Conservation (phyloP, 2,113 vertebrate species). For the Tetrax tetrax region DNA sequence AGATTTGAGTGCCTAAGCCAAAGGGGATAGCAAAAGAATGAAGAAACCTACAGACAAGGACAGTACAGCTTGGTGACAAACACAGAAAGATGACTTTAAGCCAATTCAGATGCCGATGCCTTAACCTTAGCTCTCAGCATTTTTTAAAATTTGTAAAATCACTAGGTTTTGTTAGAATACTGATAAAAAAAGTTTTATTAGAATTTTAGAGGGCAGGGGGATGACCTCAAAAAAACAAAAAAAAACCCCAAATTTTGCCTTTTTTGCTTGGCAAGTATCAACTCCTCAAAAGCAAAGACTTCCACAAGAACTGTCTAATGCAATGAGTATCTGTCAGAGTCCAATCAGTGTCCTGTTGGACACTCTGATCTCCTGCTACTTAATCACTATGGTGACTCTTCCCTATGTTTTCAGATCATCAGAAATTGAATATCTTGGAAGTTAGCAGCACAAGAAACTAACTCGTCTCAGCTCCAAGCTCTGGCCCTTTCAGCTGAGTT, state of each 20-base stretch:
- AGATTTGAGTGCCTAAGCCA: not conserved
- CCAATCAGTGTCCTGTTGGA: not conserved
- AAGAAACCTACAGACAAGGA: not conserved
- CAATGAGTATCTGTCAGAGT: not conserved
- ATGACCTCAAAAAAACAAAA: too few species aligned
- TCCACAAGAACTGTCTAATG: not conserved
- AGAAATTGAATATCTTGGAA: not conserved
- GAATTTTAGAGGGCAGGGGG: not conserved
- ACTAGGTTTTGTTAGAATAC: not conserved
- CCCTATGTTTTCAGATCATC: not conserved
- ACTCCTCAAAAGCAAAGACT: not conserved
- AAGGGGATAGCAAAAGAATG: not conserved
- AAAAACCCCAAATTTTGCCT: too few species aligned
- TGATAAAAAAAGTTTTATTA: not conserved
- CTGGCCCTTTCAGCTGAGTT: not conserved
- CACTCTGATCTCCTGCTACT: not conserved
- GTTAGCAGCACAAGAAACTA: not conserved
- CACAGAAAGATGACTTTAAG: not conserved
- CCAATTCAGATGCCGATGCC: not conserved
- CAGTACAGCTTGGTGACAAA: not conserved
- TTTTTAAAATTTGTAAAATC: not conserved
- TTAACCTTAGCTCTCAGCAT: not conserved
- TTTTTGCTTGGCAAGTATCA: not conserved
- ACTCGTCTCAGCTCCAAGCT: not conserved
- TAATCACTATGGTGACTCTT: not conserved